These are phyloP conservation scores for Arizona elegans DNA, from an alignment of 2,113 vertebrate genomes.

Conservation along the genomic window DNA sequence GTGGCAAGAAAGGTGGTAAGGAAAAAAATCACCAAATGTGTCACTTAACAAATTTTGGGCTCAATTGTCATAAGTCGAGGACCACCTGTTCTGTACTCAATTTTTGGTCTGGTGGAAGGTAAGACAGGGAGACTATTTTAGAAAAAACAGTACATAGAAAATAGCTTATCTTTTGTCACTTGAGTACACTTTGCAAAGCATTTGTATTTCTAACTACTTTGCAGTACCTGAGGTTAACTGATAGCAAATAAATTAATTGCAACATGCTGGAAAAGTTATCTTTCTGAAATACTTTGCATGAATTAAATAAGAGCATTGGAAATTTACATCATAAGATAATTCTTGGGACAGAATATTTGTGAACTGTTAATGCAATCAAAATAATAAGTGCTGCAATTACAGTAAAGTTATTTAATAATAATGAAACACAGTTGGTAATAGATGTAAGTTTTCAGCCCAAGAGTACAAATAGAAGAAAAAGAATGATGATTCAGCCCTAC, in stretches of 20 bases:
- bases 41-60: not conserved
- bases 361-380: not conserved
- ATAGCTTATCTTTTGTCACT: not conserved
- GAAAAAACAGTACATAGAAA: not conserved
- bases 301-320: not conserved
- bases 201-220: not conserved
- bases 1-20: not conserved
- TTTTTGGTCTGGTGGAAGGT: not conserved
- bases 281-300: not conserved
- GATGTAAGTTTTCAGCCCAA: not conserved
- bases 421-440: not conserved
- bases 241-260: not conserved
- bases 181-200: not conserved
- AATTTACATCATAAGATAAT: not conserved
- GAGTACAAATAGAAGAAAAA: not conserved
- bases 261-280: not conserved
- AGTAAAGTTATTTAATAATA: not conserved
- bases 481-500: not conserved
- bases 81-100: not conserved
- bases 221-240: not conserved
- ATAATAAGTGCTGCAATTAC: not conserved
- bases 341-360: not conserved
- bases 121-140: not conserved
- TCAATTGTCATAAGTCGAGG: not conserved
- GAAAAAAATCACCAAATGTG: not conserved